Evolutionary conservation across 2,113 vertebrate genomes (phyloP).

Genomic region (Microcebus ravelobensis): DNA sequence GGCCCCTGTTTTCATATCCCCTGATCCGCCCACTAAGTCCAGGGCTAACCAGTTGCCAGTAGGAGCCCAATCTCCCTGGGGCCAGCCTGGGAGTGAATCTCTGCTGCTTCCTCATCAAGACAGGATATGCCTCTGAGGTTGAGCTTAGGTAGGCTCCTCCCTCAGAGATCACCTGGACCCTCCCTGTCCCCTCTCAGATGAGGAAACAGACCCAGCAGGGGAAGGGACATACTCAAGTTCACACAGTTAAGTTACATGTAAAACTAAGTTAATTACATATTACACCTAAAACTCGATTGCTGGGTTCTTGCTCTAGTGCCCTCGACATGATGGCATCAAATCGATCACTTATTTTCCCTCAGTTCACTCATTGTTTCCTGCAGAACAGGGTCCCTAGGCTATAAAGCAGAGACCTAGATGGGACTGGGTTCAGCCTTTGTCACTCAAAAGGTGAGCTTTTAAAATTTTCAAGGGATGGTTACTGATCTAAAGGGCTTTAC

Average conservation of each 20-base stretch:
- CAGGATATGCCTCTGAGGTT: neutral
- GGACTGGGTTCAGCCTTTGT: neutral
- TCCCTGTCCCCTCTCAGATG: neutral
- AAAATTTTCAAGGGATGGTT: neutral
- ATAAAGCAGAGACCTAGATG: neutral
- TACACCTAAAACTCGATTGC: neutral
- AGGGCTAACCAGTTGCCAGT: neutral
- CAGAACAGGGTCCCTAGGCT: neutral
- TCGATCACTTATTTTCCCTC: neutral
- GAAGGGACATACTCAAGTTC: neutral
- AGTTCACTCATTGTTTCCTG: neutral
- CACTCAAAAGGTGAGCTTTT: neutral
- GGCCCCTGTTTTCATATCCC: neutral
- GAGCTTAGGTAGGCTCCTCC: neutral
- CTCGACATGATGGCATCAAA: neutral
- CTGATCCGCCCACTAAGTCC: neutral
- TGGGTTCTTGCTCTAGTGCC: neutral
- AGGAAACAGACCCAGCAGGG: neutral
- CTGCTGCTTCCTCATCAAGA: neutral
- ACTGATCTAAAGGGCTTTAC: slow-evolving; percentile 79
- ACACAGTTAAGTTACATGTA: neutral
- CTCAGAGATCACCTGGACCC: neutral
- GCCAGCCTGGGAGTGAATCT: neutral
- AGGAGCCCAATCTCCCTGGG: neutral
- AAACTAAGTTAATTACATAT: neutral